Conservation (phyloP, 92 coral and sea anemone species). For the Palythoa caribaeorum region DNA sequence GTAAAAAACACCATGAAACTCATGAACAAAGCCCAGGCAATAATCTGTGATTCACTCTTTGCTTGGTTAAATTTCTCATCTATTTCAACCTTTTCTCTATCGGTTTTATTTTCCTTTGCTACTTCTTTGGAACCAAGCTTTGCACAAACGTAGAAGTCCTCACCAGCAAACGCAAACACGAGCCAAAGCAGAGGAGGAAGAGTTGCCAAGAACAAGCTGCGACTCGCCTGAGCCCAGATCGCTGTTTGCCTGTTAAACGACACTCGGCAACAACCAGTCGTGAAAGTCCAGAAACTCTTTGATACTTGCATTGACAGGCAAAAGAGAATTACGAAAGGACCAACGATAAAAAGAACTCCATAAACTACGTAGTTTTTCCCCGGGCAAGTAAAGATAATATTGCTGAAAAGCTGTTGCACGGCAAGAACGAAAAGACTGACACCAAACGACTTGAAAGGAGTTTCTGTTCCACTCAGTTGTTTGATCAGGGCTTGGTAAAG, state of each 20-base stretch:
- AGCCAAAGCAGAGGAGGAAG: constrained; percentile 83
- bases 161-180: constrained; percentile 72
- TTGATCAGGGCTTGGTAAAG: constrained; percentile 18
- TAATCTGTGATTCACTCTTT: constrained; percentile 63
- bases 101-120: constrained; percentile 63
- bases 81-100: constrained; percentile 43
- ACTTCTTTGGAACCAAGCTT: constrained; percentile 68
- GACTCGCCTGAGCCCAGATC: constrained; percentile 67
- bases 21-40: constrained; percentile 75
- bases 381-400: constrained; percentile 74
- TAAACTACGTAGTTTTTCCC: constrained; percentile 57
- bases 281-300: constrained; percentile 73
- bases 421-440: constrained; percentile 69
- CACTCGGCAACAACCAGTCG: constrained; percentile 60
- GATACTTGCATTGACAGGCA: constrained; percentile 78
- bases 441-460: constrained; percentile 71
- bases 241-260: constrained; percentile 57
- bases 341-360: constrained; percentile 70
- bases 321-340: constrained; percentile 72
- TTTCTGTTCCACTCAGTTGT: constrained; percentile 42
- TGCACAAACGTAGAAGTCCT: constrained; percentile 75
- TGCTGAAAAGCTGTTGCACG: constrained; percentile 72
- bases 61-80: constrained; percentile 58
- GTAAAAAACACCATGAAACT: constrained; percentile 60
- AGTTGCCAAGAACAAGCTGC: constrained; percentile 63